phyloP scores from a whole-genome alignment of 1,140 invertebrate species.

The Carposina sasakii region DNA sequence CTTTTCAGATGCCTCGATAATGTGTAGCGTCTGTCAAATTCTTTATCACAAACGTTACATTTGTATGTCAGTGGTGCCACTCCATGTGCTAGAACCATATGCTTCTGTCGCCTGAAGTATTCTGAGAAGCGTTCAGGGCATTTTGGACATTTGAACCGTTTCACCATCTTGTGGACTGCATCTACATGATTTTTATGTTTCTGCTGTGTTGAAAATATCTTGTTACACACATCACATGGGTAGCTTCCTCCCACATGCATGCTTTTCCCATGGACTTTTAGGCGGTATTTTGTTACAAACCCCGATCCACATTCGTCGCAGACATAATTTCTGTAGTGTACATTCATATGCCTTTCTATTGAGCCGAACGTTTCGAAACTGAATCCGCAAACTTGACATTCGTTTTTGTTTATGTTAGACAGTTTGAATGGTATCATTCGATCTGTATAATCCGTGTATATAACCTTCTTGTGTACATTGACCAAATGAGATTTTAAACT shows the following conservation, averaged over 20 bases:
- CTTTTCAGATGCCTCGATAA: conserved; percentile 55
- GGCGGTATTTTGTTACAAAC: conserved; percentile 52
- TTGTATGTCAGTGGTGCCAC: conserved; percentile 44
- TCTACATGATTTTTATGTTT: conserved; percentile 54
- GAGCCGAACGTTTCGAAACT: conserved; percentile 58
- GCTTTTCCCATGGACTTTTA: conserved; percentile 56
- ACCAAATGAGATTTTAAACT: conserved; percentile 48
- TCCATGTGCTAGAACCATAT: conserved; percentile 48
- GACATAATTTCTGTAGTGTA: conserved; percentile 57
- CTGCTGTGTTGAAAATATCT: conserved; percentile 44
- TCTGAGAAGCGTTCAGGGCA: conserved; percentile 54
- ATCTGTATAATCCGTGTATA: conserved; percentile 40
- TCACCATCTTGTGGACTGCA: conserved; percentile 50
- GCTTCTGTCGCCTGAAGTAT: conserved; percentile 53
- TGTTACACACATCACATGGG: conserved; percentile 50
- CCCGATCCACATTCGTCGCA: conserved; percentile 58
- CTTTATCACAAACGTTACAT: conserved; percentile 57
- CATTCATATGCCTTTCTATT: conserved; percentile 61
- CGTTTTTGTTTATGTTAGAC: conserved; percentile 26
- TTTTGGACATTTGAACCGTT: conserved; percentile 54
- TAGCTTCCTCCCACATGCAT: conserved; percentile 47
- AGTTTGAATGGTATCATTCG: conserved; percentile 55
- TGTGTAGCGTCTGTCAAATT: conserved; percentile 47
- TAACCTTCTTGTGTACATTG: conserved; percentile 44
- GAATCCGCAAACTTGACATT: conserved; percentile 52